These are phyloP conservation scores for Ptyas mucosa DNA, from an alignment of 2,113 vertebrate genomes.

Conservation along the genomic window DNA sequence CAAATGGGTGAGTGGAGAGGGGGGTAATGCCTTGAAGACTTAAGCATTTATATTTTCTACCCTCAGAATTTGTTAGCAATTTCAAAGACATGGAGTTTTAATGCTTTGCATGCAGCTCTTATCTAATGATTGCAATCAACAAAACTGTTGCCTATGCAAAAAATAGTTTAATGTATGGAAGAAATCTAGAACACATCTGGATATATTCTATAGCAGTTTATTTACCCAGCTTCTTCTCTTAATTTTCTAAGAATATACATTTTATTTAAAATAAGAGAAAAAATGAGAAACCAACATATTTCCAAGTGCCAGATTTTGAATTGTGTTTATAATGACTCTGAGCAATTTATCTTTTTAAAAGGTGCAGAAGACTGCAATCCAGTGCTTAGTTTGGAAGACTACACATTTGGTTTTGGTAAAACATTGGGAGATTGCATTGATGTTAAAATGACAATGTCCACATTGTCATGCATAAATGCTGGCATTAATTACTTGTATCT, in stretches of 20 bases:
- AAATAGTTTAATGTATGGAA: not conserved
- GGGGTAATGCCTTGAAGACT: not conserved
- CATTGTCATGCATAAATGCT: not conserved
- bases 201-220: not conserved
- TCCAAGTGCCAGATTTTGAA: not conserved
- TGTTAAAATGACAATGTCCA: not conserved
- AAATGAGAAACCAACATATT: not conserved
- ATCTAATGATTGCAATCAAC: not conserved
- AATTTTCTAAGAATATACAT: not conserved
- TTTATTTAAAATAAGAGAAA: not conserved
- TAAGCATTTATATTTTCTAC: not conserved
- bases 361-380: not conserved
- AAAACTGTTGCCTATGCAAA: not conserved
- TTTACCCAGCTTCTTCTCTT: not conserved
- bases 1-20: not conserved
- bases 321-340: not conserved
- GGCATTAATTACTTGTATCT: not conserved
- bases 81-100: not conserved
- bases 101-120: not conserved
- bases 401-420: not conserved
- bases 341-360: not conserved
- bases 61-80: not conserved
- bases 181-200: not conserved
- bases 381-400: not conserved
- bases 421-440: not conserved